Evolutionary conservation across 2,888 invertebrate species (phyloP), one percentile per base, ranked within the genome.

Genomic region (Tinea pellionella): DNA sequence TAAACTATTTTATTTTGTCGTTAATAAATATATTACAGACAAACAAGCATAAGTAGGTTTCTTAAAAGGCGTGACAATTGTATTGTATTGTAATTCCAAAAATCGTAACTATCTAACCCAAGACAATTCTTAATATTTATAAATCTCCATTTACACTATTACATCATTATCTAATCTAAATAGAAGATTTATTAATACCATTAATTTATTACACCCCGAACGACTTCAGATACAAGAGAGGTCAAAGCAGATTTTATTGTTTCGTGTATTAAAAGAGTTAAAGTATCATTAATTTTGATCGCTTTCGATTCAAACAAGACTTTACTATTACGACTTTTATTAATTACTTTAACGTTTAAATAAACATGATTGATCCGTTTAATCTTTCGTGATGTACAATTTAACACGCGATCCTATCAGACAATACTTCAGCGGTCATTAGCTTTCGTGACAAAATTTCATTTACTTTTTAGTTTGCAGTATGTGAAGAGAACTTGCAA

Each of bases 351-450:
- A 16, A 7, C 53, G 2, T 53, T 42, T 15, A 30, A 42, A 59
- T 16, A 37, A 32, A 30, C 18, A 42, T 59, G 59, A 37, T 42
- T n/a, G 24, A 42, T 42, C 12, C 15, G 37, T 59, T 59, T 18
- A 53, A 13, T 43, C 29, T 42, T 32, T 63, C 65, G 65, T 67
- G 67, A 61, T 61, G 61, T 61, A 59, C 65, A 68, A 73, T 71
- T 73, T 69, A 61, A 69, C 66, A 70, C 68, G 64, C 63, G 65
- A 65, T 59, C 63, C 64, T 60, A 30, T 63, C 61, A 59, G 62
- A 68, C 66, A 67, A 66, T 58, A 41, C 59, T 12, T 24, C 12
- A 32, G 53, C n/a, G 55, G 15, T 16, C 24, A 57, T 60, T 60
- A 9, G 9, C 19, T 60, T 53, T 13, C 16, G 43, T 4, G 43